Conservation (phyloP, 2,113 vertebrate genomes). For the Anguilla rostrata region DNA sequence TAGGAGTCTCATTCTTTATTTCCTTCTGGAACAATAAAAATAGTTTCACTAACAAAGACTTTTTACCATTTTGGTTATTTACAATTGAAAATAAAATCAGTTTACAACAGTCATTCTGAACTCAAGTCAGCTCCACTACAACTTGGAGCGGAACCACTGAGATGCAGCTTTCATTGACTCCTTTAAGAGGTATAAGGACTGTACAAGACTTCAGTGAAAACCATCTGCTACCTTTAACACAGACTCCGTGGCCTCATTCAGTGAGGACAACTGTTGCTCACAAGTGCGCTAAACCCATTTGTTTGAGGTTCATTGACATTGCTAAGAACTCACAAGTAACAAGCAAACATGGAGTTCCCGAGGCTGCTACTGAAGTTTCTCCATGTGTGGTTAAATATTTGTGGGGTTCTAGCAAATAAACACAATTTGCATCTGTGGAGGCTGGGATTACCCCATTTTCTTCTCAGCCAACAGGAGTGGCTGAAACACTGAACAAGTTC, state of each 20-base stretch:
- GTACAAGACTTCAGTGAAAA: constrained; percentile 50
- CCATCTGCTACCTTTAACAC: constrained; percentile 42
- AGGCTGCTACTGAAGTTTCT: neutral
- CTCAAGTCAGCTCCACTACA: constrained; percentile 52
- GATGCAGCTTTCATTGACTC: constrained; percentile 63
- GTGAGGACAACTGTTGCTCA: constrained; percentile 46
- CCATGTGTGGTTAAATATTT: neutral
- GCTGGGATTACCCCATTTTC: neutral
- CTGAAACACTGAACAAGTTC: constrained; percentile 27
- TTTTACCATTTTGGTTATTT: constrained; percentile 63
- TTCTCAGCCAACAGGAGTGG: constrained; percentile 27
- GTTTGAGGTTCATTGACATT: constrained; percentile 42
- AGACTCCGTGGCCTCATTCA: constrained; percentile 45
- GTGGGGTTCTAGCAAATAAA: neutral
- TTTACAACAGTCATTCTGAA: constrained; percentile 34
- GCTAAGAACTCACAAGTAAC: constrained; percentile 29
- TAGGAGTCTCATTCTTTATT: constrained; percentile 56
- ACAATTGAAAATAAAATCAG: constrained; percentile 66
- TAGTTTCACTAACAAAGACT: constrained; percentile 75
- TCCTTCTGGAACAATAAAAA: constrained; percentile 74
- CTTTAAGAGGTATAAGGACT: constrained; percentile 68
- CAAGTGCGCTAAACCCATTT: constrained; percentile 46
- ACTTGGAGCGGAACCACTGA: constrained; percentile 49
- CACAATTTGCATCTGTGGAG: neutral
- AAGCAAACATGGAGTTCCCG: neutral